Percentiles rank a stretch among this genome's conserved stretches.
Conservation (phyloP, 2,113 vertebrate species). For the Monopterus albus region DNA sequence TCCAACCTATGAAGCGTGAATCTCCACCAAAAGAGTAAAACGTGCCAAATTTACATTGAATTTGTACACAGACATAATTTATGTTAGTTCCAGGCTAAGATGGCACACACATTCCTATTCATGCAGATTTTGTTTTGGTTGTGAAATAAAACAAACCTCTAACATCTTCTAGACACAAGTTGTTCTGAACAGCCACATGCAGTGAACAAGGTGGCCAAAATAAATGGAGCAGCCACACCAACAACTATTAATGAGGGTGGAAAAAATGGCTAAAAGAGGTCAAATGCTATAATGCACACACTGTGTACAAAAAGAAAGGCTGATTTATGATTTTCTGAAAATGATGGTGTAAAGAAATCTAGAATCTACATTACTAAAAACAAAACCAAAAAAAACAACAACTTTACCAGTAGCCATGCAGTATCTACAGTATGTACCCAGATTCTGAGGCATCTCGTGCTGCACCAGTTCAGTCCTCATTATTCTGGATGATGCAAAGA, state of each 20-base stretch:
- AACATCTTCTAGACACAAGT: slow-evolving; percentile 19
- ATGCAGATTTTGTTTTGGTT: slow-evolving; percentile 27
- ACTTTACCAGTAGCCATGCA: too few relatives aligned
- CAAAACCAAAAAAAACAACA: too few relatives aligned
- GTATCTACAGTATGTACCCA: neutral
- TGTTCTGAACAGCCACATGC: slow-evolving; percentile 28
- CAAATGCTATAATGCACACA: slow-evolving; percentile 1
- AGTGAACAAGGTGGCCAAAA: slow-evolving; percentile 47
- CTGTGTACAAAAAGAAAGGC: neutral
- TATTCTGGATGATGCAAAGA: neutral
- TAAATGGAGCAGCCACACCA: slow-evolving; percentile 57
- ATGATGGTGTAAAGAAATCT: too few relatives aligned
- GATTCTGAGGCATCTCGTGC: neutral
- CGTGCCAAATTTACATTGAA: neutral
- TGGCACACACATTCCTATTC: neutral
- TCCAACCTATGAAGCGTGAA: neutral
- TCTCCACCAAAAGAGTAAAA: neutral
- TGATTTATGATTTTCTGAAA: neutral
- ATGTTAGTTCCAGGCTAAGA: neutral
- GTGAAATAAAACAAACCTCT: slow-evolving; percentile 28
- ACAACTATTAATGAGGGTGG: slow-evolving; percentile 35
- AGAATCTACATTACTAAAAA: too few relatives aligned
- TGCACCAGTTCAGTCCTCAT: neutral
- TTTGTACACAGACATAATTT: neutral
- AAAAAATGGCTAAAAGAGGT: slow-evolving; percentile 33